Evolutionary conservation across 2,888 invertebrate species (phyloP).

Genomic region (Eupithecia tripunctaria): DNA sequence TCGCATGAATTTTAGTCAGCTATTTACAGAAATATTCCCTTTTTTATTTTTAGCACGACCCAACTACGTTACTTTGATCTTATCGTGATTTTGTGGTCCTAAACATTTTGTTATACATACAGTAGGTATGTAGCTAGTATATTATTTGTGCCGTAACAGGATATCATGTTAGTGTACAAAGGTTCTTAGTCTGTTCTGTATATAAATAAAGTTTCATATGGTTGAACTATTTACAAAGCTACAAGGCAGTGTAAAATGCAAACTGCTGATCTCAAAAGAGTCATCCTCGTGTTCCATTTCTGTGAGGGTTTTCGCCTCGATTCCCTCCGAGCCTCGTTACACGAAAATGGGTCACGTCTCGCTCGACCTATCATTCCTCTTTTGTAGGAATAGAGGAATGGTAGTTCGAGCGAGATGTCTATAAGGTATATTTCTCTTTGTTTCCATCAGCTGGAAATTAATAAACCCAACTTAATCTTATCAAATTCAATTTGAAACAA

Average conservation of each 20-base stretch:
- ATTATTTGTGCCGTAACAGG: not conserved
- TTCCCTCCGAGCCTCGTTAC: constrained; percentile 47
- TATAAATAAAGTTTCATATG: not conserved
- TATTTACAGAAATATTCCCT: constrained; percentile 30
- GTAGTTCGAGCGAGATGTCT: no score
- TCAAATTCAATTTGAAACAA: constrained; percentile 32
- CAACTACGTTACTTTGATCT: not conserved
- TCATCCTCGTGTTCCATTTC: constrained; percentile 36
- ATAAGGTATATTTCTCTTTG: constrained; percentile 33
- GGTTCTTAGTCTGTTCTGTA: not conserved
- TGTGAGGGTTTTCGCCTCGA: constrained; percentile 44
- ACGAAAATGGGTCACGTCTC: constrained; percentile 57
- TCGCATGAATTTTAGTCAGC: constrained; percentile 38
- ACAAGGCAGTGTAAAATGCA: not conserved
- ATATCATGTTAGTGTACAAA: not conserved
- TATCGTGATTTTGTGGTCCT: not conserved
- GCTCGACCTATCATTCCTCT: constrained; percentile 40
- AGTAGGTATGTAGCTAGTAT: not conserved
- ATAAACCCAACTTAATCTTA: not conserved
- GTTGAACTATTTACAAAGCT: not conserved
- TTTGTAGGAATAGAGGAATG: no score
- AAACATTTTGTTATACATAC: not conserved
- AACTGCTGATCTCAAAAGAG: constrained; percentile 13
- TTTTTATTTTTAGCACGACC: constrained; percentile 22
- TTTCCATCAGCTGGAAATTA: constrained; percentile 10